These are phyloP conservation scores for Eutrigla gurnardus DNA, from an alignment of 2,797 vertebrate species.

Conservation along the genomic window DNA sequence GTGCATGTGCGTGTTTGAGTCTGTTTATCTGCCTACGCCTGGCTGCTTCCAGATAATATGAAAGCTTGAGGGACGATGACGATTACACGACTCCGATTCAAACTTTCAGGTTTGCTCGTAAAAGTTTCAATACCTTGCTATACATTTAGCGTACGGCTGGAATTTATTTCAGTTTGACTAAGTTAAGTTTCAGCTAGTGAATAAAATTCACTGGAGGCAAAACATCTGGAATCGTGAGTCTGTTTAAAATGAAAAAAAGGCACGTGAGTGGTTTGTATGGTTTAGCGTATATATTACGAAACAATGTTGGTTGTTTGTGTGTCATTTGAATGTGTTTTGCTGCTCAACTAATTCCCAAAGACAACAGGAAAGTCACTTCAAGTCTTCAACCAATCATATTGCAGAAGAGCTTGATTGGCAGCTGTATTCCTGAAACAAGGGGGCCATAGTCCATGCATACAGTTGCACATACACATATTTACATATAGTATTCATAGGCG, in stretches of 20 bases:
- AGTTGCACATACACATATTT: too few species aligned
- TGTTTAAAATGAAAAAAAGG: neutral
- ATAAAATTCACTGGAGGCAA: neutral
- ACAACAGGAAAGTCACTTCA: too few species aligned
- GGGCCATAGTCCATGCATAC: too few species aligned
- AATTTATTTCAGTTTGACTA: neutral
- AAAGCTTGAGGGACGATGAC: conserved; percentile 42
- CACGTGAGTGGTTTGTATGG: neutral
- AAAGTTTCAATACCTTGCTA: neutral
- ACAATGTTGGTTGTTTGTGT: neutral
- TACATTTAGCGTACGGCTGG: neutral
- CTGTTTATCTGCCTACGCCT: conserved; percentile 46
- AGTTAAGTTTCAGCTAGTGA: neutral
- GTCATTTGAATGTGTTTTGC: neutral
- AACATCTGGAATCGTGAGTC: neutral
- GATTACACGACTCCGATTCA: conserved; percentile 25
- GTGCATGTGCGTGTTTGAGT: conserved; percentile 15
- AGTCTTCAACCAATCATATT: too few species aligned
- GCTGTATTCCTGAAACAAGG: too few species aligned
- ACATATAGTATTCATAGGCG: too few species aligned
- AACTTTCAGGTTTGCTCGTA: conserved; percentile 17
- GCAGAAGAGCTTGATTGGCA: too few species aligned
- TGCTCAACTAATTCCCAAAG: neutral
- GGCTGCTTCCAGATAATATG: conserved; percentile 57
- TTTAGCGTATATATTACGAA: neutral